Base-by-base conservation (phyloP, 2,888 invertebrate species). In the Glaucopsyche alexis region DNA sequence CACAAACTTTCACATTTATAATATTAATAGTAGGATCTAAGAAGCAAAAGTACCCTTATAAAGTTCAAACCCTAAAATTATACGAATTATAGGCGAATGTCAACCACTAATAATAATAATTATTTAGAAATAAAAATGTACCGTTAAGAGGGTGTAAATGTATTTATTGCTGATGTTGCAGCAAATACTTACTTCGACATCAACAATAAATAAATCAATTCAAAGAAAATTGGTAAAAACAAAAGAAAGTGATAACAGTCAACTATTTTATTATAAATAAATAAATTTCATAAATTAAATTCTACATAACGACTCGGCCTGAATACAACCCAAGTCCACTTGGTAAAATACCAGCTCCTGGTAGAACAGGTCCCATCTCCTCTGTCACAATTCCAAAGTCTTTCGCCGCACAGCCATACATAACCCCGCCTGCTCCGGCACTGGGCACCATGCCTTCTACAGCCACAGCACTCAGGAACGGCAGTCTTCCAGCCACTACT, bases 401-500 rank as follows among this genome's bases (percentile, higher is more conserved):
- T 7, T 47, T 50, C 11, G 52, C 65, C 2, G 16, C 50, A 50
- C 66, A 67, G 9, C 50, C 66, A 19, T 72, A 72, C 6, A 66
- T 7, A 5, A 72, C 72, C 1, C 49, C 72, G 9, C 72, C 77
- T 45, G 73, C 65, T 14, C 76, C 78, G 65, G 71, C 72, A 29
- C 75, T 75, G 16, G 73, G 75, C 11, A 67, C 29, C 40, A 16
- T 29, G 9, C 67, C 72, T 76, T 50, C 78, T 75, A 74, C 75
- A 75, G 60, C 72, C 16, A 72, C 72, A 7, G 72, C 71, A n/a
- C 74, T 71, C 3, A 73, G 16, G 77, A 81, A 79, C 0, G 80
- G 81, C 74, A 80, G 74, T 40, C 78, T 78, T 29, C 83, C 83
- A 14, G 71, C 69, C 5, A 81, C 80, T 19, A 79, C 76, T 2